A percentile compares a stretch with the other conserved stretches of the same genome.
Conservation (phyloP, 2,888 invertebrate species). For the Tupiocoris notatus region DNA sequence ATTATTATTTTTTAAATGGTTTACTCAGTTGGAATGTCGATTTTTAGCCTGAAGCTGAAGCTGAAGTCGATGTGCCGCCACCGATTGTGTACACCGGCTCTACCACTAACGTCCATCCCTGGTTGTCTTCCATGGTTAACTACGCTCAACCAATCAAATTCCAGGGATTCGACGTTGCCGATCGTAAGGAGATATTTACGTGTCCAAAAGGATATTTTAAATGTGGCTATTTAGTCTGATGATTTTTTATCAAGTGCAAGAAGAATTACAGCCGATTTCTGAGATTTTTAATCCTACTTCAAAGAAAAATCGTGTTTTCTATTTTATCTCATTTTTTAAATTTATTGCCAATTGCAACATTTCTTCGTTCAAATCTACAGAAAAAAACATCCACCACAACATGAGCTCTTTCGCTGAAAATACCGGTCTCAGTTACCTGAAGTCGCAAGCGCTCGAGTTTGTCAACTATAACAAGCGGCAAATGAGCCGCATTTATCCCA, state of each 20-base stretch:
- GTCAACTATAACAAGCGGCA: conserved; percentile 99
- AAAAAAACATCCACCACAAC: conserved; percentile 92
- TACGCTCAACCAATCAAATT: conserved; percentile 99
- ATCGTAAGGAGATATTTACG: too few relatives aligned
- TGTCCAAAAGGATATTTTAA: too few relatives aligned
- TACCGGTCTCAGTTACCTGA: conserved; percentile 91
- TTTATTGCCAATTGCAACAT: too few relatives aligned
- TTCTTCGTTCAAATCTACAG: too few relatives aligned
- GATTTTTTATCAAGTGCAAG: too few relatives aligned
- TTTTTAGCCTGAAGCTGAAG: conserved; percentile 54
- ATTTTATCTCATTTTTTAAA: too few relatives aligned
- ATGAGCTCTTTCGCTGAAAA: conserved; percentile 99
- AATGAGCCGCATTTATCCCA: conserved; percentile 98
- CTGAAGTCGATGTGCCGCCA: conserved; percentile 62
- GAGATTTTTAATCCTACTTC: too few relatives aligned
- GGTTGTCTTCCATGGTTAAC: conserved; percentile 98
- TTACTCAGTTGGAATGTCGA: too few relatives aligned
- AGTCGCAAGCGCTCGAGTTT: conserved; percentile 95
- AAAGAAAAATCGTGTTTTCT: too few relatives aligned
- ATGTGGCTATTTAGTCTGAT: too few relatives aligned
- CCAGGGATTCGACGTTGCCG: conserved; percentile 94
- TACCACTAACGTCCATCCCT: conserved; percentile 98
- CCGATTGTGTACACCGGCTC: conserved; percentile 86
- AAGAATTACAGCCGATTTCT: too few relatives aligned
- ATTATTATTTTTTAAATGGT: too few relatives aligned